Base-by-base conservation (phyloP, 2,797 vertebrate genomes). In the Trichosurus vulpecula region DNA sequence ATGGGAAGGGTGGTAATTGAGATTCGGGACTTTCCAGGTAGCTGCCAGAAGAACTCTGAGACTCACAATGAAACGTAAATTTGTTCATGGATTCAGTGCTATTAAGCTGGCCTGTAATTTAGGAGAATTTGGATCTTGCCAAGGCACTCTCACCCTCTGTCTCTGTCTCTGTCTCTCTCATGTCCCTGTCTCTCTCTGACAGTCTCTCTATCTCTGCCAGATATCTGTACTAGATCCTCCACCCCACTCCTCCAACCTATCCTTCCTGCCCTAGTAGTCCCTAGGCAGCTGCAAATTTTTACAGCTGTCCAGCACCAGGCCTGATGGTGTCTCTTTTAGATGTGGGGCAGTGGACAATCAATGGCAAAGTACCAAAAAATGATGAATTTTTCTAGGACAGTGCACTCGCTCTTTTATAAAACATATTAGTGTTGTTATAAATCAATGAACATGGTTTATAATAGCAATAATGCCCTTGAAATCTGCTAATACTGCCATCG, bases 361-460 rank as follows among this genome's bases (percentile, higher is more conserved):
- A 95, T 93, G 97, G 97, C 92, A 97, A 94, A 96, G 94, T 96
- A 96, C 87, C 94, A 97, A 94, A 97, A 97, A 98, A 97, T 97
- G 97, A 98, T 98, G 97, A 97, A 98, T 98, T 98, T 98, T 98
- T 98, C 97, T 97, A 98, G 97, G 96, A 98, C 97, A 95, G 97
- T 98, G 98, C 97, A 96, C 97, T 0, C 90, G 95, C 96, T 98
- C 98, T 98, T 98, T 98, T 98, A 97, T 98, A 98, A 98, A 98
- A 98, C 97, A 97, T 98, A 98, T 98, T 98, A 98, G 97, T 98
- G 91, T 98, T 98, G 98, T 98, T 98, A 98, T 99, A 99, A 99
- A 99, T 99, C 99, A 99, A 97, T 97, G 98, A 98, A 98, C 98
- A 98, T 98, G 97, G 98, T 98, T 98, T 98, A 97, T 98, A 98